Evolutionary conservation across 2,888 invertebrate species (phyloP).

Genomic region (Eudemis profundana): DNA sequence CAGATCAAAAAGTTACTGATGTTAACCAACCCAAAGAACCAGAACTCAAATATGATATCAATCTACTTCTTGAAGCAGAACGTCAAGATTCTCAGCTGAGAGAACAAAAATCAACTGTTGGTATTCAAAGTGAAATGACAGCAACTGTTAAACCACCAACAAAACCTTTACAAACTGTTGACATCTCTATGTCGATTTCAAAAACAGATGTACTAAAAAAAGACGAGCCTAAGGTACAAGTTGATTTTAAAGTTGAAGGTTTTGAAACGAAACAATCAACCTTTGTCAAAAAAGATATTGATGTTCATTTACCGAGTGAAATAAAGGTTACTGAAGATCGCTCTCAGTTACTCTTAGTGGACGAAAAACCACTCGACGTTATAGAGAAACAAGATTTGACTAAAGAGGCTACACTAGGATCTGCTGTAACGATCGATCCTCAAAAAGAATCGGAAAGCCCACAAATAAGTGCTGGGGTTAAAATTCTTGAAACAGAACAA

Average conservation of each 20-base stretch:
- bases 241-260: conserved; percentile 70
- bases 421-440: not conserved
- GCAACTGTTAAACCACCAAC: conserved; percentile 40
- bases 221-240: conserved; percentile 65
- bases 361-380: conserved; percentile 3
- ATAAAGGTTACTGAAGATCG: conserved; percentile 60
- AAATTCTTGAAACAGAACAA: conserved; percentile 71
- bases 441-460: not conserved
- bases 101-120: conserved; percentile 47
- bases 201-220: conserved; percentile 60
- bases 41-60: conserved; percentile 57
- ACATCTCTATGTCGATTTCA: conserved; percentile 70
- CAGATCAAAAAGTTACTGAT: conserved; percentile 54
- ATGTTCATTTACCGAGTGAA: conserved; percentile 67
- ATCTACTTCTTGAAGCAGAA: conserved; percentile 69
- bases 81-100: conserved; percentile 62
- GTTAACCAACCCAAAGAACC: conserved; percentile 46
- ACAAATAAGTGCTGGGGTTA: conserved; percentile 48
- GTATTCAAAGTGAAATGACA: conserved; percentile 26
- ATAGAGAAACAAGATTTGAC: not conserved
- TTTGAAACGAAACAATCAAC: conserved; percentile 59
- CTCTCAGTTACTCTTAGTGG: not conserved
- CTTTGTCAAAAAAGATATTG: conserved; percentile 72
- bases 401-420: conserved; percentile 12
- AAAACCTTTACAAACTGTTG: conserved; percentile 62